Conservation (phyloP, 2,113 vertebrate species). For the Illadopsis cleaveri region DNA sequence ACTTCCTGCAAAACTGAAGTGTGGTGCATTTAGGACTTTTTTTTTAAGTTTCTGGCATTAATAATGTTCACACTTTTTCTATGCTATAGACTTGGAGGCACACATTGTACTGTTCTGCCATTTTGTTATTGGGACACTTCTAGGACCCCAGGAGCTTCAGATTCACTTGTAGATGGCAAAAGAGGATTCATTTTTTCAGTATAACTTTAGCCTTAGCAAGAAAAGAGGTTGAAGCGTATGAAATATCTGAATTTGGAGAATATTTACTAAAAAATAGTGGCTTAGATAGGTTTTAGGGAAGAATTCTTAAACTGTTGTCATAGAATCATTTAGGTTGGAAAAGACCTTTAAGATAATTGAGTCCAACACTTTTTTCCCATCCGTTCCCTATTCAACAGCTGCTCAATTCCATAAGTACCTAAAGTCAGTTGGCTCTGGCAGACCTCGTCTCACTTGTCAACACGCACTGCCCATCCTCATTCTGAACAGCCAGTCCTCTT, state of each 20-base stretch:
- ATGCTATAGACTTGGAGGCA: neutral
- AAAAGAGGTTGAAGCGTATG: neutral
- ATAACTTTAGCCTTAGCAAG: neutral
- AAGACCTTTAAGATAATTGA: neutral
- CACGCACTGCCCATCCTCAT: neutral
- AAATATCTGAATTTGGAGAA: neutral
- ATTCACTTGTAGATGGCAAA: neutral
- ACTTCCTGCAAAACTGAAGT: neutral
- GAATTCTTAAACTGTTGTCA: neutral
- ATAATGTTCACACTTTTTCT: neutral
- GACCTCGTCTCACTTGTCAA: neutral
- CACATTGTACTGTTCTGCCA: neutral
- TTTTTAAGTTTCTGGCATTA: neutral
- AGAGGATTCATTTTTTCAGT: neutral
- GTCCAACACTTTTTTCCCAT: neutral
- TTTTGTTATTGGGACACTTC: neutral
- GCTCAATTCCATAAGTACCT: neutral
- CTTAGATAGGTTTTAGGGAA: neutral
- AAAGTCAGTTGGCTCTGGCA: neutral
- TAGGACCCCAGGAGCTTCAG: neutral
- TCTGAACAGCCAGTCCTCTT: neutral
- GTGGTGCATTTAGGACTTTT: neutral
- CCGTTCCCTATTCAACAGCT: neutral
- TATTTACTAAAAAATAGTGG: neutral
- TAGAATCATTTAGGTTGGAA: neutral